A percentile compares a stretch with the other conserved stretches of the same genome.
Conservation (phyloP, 2,797 vertebrate genomes). For the Syndactyla subalaris region DNA sequence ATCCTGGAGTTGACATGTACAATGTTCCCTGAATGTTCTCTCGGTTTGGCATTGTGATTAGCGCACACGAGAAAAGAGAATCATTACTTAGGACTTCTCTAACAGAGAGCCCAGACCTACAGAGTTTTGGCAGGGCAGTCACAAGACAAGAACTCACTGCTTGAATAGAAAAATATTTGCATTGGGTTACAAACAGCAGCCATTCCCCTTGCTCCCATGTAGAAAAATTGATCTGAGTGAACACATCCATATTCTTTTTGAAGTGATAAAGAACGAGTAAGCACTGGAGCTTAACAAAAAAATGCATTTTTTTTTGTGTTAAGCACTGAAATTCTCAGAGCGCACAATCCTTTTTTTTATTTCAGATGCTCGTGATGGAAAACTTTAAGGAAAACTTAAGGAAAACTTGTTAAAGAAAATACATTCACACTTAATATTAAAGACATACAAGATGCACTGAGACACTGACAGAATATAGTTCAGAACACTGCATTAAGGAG, state of each 20-base stretch:
- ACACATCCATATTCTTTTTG: constrained; percentile 25
- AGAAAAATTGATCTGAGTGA: constrained; percentile 43
- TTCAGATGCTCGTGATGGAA: not conserved
- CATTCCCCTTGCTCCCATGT: not conserved
- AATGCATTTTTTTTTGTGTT: constrained; percentile 1
- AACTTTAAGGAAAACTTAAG: constrained; percentile 15
- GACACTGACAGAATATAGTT: constrained; percentile 53
- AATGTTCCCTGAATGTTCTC: not conserved
- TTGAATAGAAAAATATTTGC: constrained; percentile 20
- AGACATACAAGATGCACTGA: constrained; percentile 55
- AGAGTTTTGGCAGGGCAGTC: constrained; percentile 20
- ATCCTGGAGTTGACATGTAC: not conserved
- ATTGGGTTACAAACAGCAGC: constrained; percentile 3
- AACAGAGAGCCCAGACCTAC: not conserved
- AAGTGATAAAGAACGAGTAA: constrained; percentile 15
- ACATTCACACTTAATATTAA: constrained; percentile 50
- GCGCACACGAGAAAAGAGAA: constrained; percentile 12
- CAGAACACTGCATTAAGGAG: constrained; percentile 28
- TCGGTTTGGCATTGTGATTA: constrained; percentile 36
- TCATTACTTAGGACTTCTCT: constrained; percentile 37
- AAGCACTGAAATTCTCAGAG: constrained; percentile 14
- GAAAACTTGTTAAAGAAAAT: constrained; percentile 38
- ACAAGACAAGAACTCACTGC: constrained; percentile 38
- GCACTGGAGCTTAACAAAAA: constrained; percentile 51
- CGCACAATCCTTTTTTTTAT: not conserved